Base-by-base conservation (phyloP, 2,113 vertebrate species). In the Dipodomys stephensi region DNA sequence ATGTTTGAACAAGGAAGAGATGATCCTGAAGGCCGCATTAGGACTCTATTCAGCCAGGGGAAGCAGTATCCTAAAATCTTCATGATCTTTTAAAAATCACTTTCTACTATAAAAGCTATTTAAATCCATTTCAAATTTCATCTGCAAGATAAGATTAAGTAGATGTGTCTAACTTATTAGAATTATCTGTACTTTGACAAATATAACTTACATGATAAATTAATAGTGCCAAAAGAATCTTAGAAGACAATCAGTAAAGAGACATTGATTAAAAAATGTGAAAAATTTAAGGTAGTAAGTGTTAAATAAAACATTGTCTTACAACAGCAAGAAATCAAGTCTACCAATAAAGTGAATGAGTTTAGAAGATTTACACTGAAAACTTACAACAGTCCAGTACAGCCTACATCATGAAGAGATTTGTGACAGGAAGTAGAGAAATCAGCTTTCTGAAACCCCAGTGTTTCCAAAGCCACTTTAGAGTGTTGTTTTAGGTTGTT, bases 131-230 rank as follows among this genome's bases (percentile, higher is more conserved):
- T 88, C 46, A 86, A 53, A 68, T 86, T 64, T 93, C 25, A 80
- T 68, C 23, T 67, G 35, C 6, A 85, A 74, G 72, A 68, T 32
- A 28, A 1, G 3, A 60, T 8, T 22, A 69, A 71, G 19, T 72
- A 64, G 32, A n/a, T 22, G 27, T 60, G 7, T 8, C 20, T 53
- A 86, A 4, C 7, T 77, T 49, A 32, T 7, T 85, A 35, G 28
- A 72, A 79, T 95, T 72, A 76, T 72, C 79, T 88, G 74, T 92
- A 81, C 6, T 10, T 64, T 67, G 60, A 73, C 16, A 91, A 80
- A 91, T 28, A 62, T 0, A 83, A 93, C 69, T 65, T 53, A 78
- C 10, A 87, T 81, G 85, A 60, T 8, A 90, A 77, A 69, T 78
- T 62, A 67, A 81, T n/a, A 71, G 9, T 57, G 53, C 15, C 53